Base-by-base conservation (phyloP, 2,797 vertebrate genomes). In the Squalus acanthias region DNA sequence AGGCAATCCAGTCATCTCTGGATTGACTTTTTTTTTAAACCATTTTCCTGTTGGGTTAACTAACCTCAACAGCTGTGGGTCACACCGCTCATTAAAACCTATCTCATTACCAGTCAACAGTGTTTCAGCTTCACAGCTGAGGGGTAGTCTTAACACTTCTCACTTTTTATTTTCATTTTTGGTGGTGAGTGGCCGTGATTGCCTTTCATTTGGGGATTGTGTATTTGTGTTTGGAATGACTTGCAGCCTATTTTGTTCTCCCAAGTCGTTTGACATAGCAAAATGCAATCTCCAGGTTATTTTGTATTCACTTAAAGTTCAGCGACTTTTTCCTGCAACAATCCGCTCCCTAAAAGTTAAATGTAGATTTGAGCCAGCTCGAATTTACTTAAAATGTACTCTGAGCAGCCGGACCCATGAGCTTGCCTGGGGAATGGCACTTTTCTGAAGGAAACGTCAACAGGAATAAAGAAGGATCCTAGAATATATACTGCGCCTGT, bases 11-110 rank as follows among this genome's bases (percentile, higher is more conserved):
- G 17, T 93, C 91, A 93, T 93, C 91, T 93, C 63, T 69, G 39
- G 91, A 65, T 39, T 39, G 60, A 3, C 63, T 93, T 24, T 65
- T 50, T 65, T 10, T 29, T 26, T 22, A 3, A 93, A 69, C 91
- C n/a, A 46, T 69, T 93, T 93, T 93, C 65, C n/a, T 46, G 91
- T 69, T 69, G n/a, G 63, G n/a, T 69, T 93, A 67, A 93, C 91
- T 93, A 93, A 69, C 91, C 91, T 46, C 63, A 46, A 67, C 91
- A 93, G 17, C 91, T 12, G 63, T 67, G 91, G 91, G 39, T 60
- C 63, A 93, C 7, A 67, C 3, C 22, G 63, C 60, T 65, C 89
- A 63, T 17, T 57, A 26, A 65, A 65, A 92, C 29, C 91, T 39
- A 65, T 20, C 17, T 67, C 9, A 24, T 93, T 67, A 10, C 63